Evolutionary conservation across 2,888 invertebrate species (phyloP).

Genomic region (Orchesellides sinensis): DNA sequence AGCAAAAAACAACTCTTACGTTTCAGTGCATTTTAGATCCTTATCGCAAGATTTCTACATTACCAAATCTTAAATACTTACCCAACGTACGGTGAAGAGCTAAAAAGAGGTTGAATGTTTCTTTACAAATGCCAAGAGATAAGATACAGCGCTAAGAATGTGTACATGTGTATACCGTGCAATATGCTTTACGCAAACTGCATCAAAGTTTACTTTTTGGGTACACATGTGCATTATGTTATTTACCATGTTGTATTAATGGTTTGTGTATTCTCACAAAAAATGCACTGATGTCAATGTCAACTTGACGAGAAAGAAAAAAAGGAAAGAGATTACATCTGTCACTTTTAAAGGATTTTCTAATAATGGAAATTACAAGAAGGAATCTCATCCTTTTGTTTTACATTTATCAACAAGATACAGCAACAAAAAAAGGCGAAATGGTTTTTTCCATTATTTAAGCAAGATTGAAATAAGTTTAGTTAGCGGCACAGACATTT

Average conservation of each 20-base stretch:
- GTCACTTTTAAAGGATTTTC: constrained; percentile 52
- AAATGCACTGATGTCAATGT: constrained; percentile 50
- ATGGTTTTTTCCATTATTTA: not conserved
- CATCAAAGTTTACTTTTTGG: no score
- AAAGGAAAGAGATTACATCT: constrained; percentile 54
- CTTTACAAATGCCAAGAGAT: no score
- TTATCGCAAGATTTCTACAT: not conserved
- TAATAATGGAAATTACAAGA: constrained; percentile 59
- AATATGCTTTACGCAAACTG: no score
- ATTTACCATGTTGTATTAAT: not conserved
- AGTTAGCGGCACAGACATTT: constrained; percentile 25
- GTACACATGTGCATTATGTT: no score
- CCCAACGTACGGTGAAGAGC: no score
- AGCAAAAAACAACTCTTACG: no score
- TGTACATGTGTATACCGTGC: no score
- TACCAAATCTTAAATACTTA: no score
- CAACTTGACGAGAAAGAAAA: constrained; percentile 46
- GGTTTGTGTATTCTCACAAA: not conserved
- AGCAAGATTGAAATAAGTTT: not conserved
- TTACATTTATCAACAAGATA: constrained; percentile 14
- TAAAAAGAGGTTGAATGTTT: no score
- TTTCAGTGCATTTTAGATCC: no score
- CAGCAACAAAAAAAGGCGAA: not conserved
- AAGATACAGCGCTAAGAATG: no score
- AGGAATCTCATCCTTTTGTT: constrained; percentile 30